Evolutionary conservation across 2,113 vertebrate species (phyloP).

Genomic region (Gallinago jamesoni): DNA sequence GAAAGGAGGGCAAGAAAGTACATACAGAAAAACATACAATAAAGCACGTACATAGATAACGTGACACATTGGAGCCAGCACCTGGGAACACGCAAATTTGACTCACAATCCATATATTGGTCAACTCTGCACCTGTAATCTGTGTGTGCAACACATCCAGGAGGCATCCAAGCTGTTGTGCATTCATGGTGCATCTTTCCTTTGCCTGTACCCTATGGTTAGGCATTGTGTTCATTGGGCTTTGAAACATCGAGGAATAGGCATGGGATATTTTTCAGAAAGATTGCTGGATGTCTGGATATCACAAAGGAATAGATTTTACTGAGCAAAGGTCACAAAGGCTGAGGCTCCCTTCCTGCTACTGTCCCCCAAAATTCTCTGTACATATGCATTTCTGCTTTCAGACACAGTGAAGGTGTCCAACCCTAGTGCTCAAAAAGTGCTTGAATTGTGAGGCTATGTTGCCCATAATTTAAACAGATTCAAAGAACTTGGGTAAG

Average conservation of each 20-base stretch:
- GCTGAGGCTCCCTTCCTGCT: background rate
- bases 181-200: background rate
- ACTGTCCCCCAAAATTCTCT: rapidly evolving
- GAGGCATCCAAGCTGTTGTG: background rate
- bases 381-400: background rate
- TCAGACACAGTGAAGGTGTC: background rate
- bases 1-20: background rate
- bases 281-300: background rate
- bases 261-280: background rate
- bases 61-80: rapidly evolving
- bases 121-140: background rate
- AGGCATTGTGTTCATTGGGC: background rate
- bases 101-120: background rate
- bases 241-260: background rate
- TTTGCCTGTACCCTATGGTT: background rate
- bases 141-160: background rate
- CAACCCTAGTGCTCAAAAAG: background rate
- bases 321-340: background rate
- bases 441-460: background rate
- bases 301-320: background rate
- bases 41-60: rapidly evolving
- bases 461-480: slow-evolving; percentile 1
- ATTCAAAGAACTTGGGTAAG: background rate
- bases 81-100: rapidly evolving
- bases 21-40: background rate